phyloP scores from a whole-genome alignment of 2,113 vertebrate species.

The Onychorhynchus coronatus region DNA sequence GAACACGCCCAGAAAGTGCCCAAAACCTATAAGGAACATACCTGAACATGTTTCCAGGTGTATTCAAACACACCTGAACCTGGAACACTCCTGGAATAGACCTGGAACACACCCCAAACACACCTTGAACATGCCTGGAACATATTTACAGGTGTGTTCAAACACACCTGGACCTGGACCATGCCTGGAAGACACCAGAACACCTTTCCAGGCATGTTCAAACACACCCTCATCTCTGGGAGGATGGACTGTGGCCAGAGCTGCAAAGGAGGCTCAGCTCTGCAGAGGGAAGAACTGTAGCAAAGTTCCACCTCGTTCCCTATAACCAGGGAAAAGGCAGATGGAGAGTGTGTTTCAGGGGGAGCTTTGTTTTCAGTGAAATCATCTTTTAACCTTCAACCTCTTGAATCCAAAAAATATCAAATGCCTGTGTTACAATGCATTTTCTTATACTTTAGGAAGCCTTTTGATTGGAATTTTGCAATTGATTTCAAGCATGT shows the following conservation, averaged over 20 bases:
- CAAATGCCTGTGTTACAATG: background rate
- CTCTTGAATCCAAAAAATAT: background rate
- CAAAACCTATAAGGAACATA: too few species aligned
- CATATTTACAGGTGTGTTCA: too few species aligned
- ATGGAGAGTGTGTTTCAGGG: background rate
- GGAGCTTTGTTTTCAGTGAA: background rate
- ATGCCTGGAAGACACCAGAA: too few species aligned
- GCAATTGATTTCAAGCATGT: background rate
- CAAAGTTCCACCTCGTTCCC: background rate
- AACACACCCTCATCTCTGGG: too few species aligned
- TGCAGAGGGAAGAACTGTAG: background rate
- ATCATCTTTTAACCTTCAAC: background rate
- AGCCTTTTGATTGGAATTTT: background rate
- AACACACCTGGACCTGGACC: too few species aligned
- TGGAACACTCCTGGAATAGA: background rate
- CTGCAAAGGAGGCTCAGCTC: background rate
- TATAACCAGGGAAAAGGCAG: background rate
- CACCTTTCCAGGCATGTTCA: too few species aligned
- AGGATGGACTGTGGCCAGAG: background rate
- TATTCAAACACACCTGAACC: background rate
- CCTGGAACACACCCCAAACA: background rate
- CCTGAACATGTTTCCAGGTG: background rate
- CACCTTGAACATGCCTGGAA: too few species aligned
- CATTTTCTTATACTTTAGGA: background rate
- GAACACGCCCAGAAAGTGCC: too few species aligned